Evolutionary conservation across 2,797 vertebrate species (phyloP).

Genomic region (Leptodactylus fallax): DNA sequence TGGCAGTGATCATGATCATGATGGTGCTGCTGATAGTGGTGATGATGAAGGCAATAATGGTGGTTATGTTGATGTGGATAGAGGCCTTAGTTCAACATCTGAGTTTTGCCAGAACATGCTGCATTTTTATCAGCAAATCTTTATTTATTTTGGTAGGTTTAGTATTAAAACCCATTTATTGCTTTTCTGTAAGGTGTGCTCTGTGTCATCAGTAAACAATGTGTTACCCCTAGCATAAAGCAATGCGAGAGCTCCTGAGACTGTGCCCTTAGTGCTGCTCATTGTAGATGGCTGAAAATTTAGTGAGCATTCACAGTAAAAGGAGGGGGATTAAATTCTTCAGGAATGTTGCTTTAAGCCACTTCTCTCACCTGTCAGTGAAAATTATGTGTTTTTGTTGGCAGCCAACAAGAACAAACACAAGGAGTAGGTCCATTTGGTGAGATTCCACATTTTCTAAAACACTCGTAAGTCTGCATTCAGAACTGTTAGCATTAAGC

Average conservation of each 20-base stretch:
- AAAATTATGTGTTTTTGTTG: slow-evolving; percentile 54
- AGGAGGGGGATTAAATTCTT: slow-evolving; percentile 42
- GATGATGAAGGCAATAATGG: neutral
- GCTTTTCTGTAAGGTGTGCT: neutral
- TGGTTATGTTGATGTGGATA: neutral
- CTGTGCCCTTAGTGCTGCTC: neutral
- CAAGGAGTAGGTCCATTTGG: slow-evolving; percentile 39
- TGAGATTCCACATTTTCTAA: slow-evolving; percentile 69
- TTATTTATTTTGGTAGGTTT: neutral
- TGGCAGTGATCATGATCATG: too few relatives aligned
- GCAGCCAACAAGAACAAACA: slow-evolving; percentile 20
- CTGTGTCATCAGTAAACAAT: slow-evolving; percentile 10
- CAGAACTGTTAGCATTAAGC: slow-evolving; percentile 71
- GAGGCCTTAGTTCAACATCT: neutral
- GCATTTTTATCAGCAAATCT: neutral
- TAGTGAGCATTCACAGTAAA: slow-evolving; percentile 24
- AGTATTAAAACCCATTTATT: neutral
- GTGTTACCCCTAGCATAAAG: neutral
- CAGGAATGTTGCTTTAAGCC: slow-evolving; percentile 43
- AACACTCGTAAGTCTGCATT: slow-evolving; percentile 72
- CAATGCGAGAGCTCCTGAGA: neutral
- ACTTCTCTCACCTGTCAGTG: slow-evolving; percentile 34
- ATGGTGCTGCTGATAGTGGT: neutral
- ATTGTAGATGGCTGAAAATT: slow-evolving; percentile 17
- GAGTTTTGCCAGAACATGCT: neutral